Evolutionary conservation across 1,140 invertebrate species (phyloP), one percentile per base, ranked within the genome.

Genomic region (Scylla paramamosain): DNA sequence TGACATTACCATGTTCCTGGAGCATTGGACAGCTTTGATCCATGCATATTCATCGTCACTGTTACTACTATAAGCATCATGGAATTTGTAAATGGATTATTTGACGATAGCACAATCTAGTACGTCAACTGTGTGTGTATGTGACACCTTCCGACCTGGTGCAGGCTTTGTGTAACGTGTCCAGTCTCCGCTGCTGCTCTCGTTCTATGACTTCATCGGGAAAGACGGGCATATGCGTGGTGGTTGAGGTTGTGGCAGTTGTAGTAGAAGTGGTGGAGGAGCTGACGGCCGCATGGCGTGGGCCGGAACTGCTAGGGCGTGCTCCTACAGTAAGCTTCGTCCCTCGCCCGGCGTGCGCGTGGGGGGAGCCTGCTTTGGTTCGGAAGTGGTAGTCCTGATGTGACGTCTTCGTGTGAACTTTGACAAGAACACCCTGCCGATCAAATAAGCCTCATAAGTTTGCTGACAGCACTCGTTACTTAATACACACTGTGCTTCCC

Each of bases 221-320:
- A 14, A 48, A 31, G n/a, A 86, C 32, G 0, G 94, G 91, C 25
- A 87, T 0, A 0, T 91, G 94, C 4, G 94, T 95, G n/a, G 94
- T 95, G 12, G 91, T 88, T 77, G 91, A 88, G 20, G 91, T 88
- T 0, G 94, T 95, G 48, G 94, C 92, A 31, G 94, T 95, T 29
- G 82, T 88, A 20, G 46, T 67, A 25, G 83, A 88, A 28, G 46
- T 92, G 14, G 10, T 20, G 4, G 91, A 88, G 16, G 29, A 39
- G 16, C 67, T 16, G 32, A 14, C 32, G 25, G 16, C 25, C 14
- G 0, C 82, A 14, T 6, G 31, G 77, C 67, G 48, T 7, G 32
- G 87, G 90, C 8, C 32, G 45, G 7, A 16, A 14, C 48, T 29
- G 45, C 86, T 88, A 28, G 14, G 29, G n/a, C 29, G 45, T 0